Evolutionary conservation across 2,797 vertebrate species (phyloP), one percentile per base, ranked within the genome.

Genomic region (Phalanger gymnotis): DNA sequence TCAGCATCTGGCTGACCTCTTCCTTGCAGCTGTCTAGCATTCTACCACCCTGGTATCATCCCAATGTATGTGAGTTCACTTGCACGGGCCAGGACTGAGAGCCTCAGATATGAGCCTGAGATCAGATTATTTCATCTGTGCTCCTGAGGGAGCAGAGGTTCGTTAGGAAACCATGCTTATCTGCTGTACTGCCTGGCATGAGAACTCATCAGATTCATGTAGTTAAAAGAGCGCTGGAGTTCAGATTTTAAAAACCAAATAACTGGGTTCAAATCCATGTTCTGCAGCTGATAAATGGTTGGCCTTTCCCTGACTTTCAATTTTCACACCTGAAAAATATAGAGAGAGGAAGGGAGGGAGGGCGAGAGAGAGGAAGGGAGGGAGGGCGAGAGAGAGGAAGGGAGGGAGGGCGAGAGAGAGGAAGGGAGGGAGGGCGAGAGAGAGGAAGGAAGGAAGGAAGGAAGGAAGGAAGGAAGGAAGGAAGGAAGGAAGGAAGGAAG

Each of bases 401-500:
- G 4, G 11, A 31, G 6, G 27, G 55, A 5, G 1, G 27, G 54
- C n/a, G 10, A 53, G 55, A 22, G 53, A 54, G 54, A 22, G 14
- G 4, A 16, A 22, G 54, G 22, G 19, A 27, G 4, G 13, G 55
- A 56, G 25, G 22, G 27, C 9, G 2, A 28, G 27, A 57, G 10
- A 10, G 19, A 28, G 9, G 9, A 7, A 30, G 10, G 3, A 6
- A 57, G 10, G 9, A 1, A 31, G 4, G 22, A 10, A 31, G 3
- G 34, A 14, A n/a, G 0, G 3, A 14, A n/a, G 0, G 13, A 13
- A 16, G 0, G 34, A 11, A 27, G 7, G 57, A 12, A 16, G 10
- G 28, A 30, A 1, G 10, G 9, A 30, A 9, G 3, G 7, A 30
- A 1, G 28, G 30, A 61, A 7, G 9, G 11, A 61, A 12, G 28